Conservation (phyloP, 2,113 vertebrate species). For the Anseranas semipalmata region DNA sequence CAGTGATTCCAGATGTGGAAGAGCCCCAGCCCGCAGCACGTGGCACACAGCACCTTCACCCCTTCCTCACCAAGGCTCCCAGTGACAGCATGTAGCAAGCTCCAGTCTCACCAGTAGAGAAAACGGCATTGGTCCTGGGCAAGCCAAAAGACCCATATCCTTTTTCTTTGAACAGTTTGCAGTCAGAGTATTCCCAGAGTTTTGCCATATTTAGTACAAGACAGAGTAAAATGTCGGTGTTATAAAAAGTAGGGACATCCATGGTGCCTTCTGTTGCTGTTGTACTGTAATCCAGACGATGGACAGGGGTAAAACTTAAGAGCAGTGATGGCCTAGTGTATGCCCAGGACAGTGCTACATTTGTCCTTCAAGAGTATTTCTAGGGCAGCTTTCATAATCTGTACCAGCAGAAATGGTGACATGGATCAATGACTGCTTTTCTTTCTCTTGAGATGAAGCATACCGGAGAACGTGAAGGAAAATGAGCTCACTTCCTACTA, state of each 20-base stretch:
- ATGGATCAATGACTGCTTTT: not conserved
- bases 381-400: not conserved
- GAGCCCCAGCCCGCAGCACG: not conserved
- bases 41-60: not conserved
- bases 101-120: not conserved
- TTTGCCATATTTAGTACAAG: not conserved
- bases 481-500: not conserved
- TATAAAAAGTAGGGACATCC: not conserved
- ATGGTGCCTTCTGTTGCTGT: not conserved
- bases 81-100: not conserved
- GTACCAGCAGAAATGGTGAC: not conserved
- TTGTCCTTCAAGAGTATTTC: not conserved
- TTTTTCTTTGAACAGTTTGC: not conserved
- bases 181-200: not conserved
- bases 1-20: constrained; percentile 1
- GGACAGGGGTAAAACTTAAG: not conserved
- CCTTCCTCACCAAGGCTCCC: not conserved
- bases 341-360: not conserved
- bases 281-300: not conserved
- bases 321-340: not conserved
- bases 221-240: not conserved
- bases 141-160: not conserved
- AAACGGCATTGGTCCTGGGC: not conserved
- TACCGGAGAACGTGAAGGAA: not conserved
- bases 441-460: not conserved